A percentile compares a stretch with the other conserved stretches of the same genome.
phyloP scores from a whole-genome alignment of 2,797 vertebrate species.

The Poeciliopsis infans region DNA sequence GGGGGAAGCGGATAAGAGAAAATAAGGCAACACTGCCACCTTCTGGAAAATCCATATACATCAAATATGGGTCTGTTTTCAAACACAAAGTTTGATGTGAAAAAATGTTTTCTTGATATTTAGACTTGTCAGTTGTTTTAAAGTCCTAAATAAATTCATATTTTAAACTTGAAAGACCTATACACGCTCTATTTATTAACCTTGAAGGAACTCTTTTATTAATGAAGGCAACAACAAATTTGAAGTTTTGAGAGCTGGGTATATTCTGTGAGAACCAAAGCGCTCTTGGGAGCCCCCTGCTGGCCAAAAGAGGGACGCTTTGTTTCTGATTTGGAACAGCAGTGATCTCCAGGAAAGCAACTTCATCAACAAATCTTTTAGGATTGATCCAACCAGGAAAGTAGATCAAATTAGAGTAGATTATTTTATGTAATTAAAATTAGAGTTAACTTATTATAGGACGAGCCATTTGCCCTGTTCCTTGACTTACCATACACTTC shows the following conservation, averaged over 20 bases:
- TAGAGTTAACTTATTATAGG: background rate
- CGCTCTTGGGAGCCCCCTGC: background rate
- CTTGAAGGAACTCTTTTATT: background rate
- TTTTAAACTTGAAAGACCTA: background rate
- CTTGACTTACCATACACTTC: background rate
- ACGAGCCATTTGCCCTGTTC: background rate
- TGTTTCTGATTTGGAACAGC: background rate
- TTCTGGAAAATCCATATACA: slow-evolving; percentile 55
- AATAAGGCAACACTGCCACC: slow-evolving; percentile 72
- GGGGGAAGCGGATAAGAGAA: background rate
- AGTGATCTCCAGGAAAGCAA: background rate
- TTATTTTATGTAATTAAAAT: background rate
- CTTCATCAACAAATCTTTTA: background rate
- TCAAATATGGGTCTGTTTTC: background rate
- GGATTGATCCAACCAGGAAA: background rate
- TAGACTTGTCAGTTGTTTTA: background rate
- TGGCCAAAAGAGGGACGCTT: background rate
- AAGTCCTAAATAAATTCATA: background rate
- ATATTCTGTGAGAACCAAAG: background rate
- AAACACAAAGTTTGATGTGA: background rate
- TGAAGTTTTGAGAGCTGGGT: background rate
- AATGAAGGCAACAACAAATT: background rate
- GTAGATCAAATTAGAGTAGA: background rate
- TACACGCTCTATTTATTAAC: background rate
- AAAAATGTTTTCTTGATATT: background rate